A percentile compares a stretch with the other conserved stretches of the same genome.
These are phyloP conservation scores for Lamellibrachia luymesi DNA, from an alignment of 1,140 invertebrate genomes.

Conservation along the genomic window DNA sequence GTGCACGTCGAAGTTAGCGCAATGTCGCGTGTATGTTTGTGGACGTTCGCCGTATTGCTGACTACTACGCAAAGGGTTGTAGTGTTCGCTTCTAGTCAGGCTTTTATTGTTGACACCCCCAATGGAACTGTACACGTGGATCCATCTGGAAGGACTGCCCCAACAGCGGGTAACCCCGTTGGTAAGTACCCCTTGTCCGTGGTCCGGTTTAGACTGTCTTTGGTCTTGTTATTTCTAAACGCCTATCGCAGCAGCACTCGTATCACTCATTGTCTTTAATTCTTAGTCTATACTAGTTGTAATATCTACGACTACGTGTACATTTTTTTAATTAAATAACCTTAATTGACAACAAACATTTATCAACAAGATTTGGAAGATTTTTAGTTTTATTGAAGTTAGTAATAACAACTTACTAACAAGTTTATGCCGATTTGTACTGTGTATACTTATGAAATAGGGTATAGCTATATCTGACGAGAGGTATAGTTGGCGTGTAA, in stretches of 20 bases:
- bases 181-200: neutral
- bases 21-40: neutral
- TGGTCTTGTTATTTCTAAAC: too few species aligned
- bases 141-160: neutral
- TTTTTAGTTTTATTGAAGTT: neutral
- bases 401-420: neutral
- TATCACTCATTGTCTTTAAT: too few species aligned
- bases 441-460: neutral
- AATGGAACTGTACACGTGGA: neutral
- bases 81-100: neutral
- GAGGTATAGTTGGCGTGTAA: neutral
- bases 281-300: too few species aligned
- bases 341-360: too few species aligned
- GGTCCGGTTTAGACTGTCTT: too few species aligned
- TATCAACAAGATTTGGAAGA: neutral
- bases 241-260: too few species aligned
- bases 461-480: neutral
- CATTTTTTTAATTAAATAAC: too few species aligned
- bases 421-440: neutral
- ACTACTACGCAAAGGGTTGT: neutral
- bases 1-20: neutral
- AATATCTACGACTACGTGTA: too few species aligned
- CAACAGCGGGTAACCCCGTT: neutral
- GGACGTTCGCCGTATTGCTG: neutral
- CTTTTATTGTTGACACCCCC: constrained; percentile 4